Conservation (phyloP, 2,888 invertebrate genomes). For the Drosophila fungiperda region DNA sequence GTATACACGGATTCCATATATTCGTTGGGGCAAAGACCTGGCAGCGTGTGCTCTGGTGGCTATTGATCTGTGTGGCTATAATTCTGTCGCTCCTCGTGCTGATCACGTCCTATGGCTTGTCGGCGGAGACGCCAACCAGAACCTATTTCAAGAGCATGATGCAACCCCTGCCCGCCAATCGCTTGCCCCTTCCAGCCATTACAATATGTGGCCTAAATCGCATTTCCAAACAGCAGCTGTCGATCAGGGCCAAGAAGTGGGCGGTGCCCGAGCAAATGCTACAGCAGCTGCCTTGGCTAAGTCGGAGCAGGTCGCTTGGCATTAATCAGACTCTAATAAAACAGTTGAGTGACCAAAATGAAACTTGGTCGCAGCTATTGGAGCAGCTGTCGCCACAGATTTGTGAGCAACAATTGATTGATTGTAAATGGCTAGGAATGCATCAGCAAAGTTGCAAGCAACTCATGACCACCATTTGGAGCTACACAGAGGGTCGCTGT, state of each 20-base stretch:
- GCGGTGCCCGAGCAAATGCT: conserved; percentile 70
- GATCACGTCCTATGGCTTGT: conserved; percentile 86
- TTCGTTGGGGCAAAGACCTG: conserved; percentile 76
- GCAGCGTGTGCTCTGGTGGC: conserved; percentile 86
- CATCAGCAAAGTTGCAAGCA: conserved; percentile 85
- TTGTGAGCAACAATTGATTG: conserved; percentile 86
- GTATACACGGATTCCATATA: conserved; percentile 81
- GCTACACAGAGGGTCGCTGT: conserved; percentile 86
- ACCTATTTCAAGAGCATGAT: conserved; percentile 86
- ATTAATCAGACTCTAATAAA: not conserved
- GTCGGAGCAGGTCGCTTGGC: not conserved
- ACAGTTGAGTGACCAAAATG: conserved; percentile 1
- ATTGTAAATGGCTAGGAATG: conserved; percentile 88
- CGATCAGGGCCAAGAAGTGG: conserved; percentile 82
- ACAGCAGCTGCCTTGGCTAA: conserved; percentile 60
- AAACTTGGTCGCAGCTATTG: conserved; percentile 53
- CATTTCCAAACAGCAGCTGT: conserved; percentile 84
- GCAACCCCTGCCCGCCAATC: conserved; percentile 85
- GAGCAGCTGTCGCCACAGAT: conserved; percentile 85
- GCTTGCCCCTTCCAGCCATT: conserved; percentile 86
- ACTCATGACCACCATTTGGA: conserved; percentile 86
- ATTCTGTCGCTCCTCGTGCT: conserved; percentile 86
- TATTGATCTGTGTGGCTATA: conserved; percentile 86
- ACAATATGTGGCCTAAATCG: conserved; percentile 86
- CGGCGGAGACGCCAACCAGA: conserved; percentile 86